Evolutionary conservation across 1,140 invertebrate species (phyloP).

Genomic region (Meloidogyne floridensis): DNA sequence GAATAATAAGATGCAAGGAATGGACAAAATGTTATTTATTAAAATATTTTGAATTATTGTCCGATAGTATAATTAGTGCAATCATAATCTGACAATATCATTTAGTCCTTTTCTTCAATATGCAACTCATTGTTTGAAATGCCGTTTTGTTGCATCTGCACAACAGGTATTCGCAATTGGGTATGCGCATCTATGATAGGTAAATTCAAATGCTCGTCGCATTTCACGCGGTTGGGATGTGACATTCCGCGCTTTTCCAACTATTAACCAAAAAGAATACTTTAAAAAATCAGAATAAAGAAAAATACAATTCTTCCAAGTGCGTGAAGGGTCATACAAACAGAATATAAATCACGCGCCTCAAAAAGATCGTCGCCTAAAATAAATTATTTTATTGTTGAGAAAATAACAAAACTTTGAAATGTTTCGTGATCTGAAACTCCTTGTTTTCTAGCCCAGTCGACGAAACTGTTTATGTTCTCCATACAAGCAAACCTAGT

Average conservation of each 20-base stretch:
- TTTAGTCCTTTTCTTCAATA: neutral
- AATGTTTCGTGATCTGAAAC: conserved; percentile 91
- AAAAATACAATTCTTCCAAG: conserved; percentile 78
- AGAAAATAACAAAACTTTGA: conserved; percentile 71
- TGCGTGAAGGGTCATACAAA: conserved; percentile 88
- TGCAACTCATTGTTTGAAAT: neutral
- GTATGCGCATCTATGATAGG: conserved; percentile 11
- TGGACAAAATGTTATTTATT: too few relatives aligned
- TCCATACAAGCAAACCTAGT: conserved; percentile 94
- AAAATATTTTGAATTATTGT: too few relatives aligned
- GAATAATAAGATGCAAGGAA: too few relatives aligned
- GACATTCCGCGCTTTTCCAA: conserved; percentile 31
- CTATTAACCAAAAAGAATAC: neutral
- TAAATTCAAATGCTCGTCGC: conserved; percentile 20
- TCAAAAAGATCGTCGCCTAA: conserved; percentile 82
- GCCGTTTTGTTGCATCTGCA: neutral
- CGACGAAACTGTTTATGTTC: conserved; percentile 91
- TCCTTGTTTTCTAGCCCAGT: conserved; percentile 79
- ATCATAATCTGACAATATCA: neutral
- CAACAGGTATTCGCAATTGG: neutral
- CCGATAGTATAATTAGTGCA: neutral
- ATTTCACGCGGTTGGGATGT: conserved; percentile 20
- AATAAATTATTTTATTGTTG: neutral
- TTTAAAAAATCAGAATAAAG: neutral
- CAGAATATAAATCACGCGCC: conserved; percentile 87